Evolutionary conservation across 2,797 vertebrate species (phyloP).

Genomic region (Danio albolineatus): DNA sequence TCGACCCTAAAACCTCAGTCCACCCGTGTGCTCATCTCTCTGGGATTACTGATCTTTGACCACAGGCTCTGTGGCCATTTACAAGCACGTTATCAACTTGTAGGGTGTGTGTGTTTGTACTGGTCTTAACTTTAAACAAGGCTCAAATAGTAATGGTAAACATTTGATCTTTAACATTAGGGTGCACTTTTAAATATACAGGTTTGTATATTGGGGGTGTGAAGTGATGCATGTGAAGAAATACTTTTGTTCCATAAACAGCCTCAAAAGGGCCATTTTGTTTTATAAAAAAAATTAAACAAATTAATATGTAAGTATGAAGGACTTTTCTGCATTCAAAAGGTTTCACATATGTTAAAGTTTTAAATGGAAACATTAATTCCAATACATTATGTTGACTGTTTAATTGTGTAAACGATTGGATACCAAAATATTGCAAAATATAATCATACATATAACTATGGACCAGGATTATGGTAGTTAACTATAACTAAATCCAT

Average conservation of each 20-base stretch:
- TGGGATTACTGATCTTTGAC: constrained; percentile 52
- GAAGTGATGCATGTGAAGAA: background rate
- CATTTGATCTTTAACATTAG: background rate
- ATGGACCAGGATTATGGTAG: too few species aligned
- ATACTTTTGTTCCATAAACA: too few species aligned
- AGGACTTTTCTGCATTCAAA: too few species aligned
- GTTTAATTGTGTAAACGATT: background rate
- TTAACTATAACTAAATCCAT: too few species aligned
- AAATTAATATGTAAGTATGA: too few species aligned
- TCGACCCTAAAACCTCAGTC: constrained; percentile 63
- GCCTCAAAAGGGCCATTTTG: too few species aligned
- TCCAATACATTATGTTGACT: too few species aligned
- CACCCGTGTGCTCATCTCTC: constrained; percentile 40
- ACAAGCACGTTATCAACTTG: constrained; percentile 9
- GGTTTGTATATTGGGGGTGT: background rate
- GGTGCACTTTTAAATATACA: background rate
- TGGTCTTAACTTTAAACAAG: background rate
- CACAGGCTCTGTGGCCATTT: constrained; percentile 32
- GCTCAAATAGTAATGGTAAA: background rate
- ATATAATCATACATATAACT: background rate
- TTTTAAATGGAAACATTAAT: too few species aligned
- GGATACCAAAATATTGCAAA: background rate
- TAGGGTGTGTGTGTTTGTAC: constrained; percentile 12
- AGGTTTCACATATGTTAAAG: too few species aligned
- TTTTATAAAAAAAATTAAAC: too few species aligned